Conservation (phyloP, 30 jellyfish, hydroid and myxozoan genomes). For the Chironex yamaguchii region DNA sequence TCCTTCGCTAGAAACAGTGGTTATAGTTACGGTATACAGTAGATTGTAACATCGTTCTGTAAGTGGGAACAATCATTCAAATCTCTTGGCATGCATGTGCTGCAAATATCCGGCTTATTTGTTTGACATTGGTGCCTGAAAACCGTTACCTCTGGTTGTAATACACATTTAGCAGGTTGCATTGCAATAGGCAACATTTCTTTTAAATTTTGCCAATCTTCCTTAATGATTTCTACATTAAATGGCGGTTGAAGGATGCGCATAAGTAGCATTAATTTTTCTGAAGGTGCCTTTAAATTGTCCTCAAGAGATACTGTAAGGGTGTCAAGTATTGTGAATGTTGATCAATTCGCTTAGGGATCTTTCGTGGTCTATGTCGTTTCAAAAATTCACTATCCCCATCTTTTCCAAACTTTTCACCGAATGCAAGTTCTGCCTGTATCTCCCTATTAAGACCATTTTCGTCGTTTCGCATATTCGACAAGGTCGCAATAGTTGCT, state of each 20-base stretch:
- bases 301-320: constrained; percentile 4
- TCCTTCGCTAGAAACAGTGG: constrained; percentile 32
- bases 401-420: background rate
- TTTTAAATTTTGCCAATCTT: constrained; percentile 7
- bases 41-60: constrained; percentile 44
- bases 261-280: background rate
- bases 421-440: constrained; percentile 10
- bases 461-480: constrained; percentile 1
- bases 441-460: constrained; percentile 3
- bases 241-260: constrained; percentile 10
- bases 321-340: background rate
- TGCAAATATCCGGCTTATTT: constrained; percentile 33
- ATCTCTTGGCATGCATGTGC: constrained; percentile 36
- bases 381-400: background rate
- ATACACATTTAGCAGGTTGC: constrained; percentile 29
- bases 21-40: constrained; percentile 19
- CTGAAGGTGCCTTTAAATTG: background rate
- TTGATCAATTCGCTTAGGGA: background rate
- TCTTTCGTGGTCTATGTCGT: background rate
- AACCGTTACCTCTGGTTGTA: constrained; percentile 16
- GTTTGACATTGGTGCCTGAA: constrained; percentile 15
- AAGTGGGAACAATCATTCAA: constrained; percentile 9
- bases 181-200: constrained; percentile 7
- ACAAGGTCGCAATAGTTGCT: constrained; percentile 4
- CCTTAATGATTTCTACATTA: background rate